Conservation (phyloP, 1,140 invertebrate species). For the Mylabris phalerata region DNA sequence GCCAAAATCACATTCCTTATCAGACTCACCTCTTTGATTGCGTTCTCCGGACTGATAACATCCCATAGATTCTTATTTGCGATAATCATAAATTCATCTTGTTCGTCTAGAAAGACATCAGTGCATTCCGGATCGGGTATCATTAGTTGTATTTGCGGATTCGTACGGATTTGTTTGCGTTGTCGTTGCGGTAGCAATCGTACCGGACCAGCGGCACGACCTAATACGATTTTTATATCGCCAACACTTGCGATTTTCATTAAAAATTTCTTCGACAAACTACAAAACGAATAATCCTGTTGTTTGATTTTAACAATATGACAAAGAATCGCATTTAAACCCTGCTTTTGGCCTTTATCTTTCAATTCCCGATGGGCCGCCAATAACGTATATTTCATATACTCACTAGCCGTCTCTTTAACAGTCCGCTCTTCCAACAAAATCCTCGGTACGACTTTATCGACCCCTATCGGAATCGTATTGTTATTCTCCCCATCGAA, state of each 20-base stretch:
- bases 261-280: constrained; percentile 47
- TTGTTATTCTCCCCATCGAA: constrained; percentile 71
- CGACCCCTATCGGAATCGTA: constrained; percentile 58
- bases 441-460: constrained; percentile 63
- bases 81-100: constrained; percentile 74
- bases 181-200: constrained; percentile 49
- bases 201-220: constrained; percentile 55
- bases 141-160: constrained; percentile 55
- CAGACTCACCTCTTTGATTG: constrained; percentile 64
- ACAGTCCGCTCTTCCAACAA: constrained; percentile 71
- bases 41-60: constrained; percentile 64
- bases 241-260: constrained; percentile 67
- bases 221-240: constrained; percentile 62
- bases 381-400: constrained; percentile 75
- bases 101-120: constrained; percentile 66
- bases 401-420: constrained; percentile 70
- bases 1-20: constrained; percentile 69
- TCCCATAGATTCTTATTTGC: constrained; percentile 74
- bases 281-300: constrained; percentile 43
- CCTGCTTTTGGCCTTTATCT: constrained; percentile 61
- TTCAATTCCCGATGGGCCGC: constrained; percentile 68
- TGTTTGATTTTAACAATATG: constrained; percentile 55
- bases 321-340: constrained; percentile 62
- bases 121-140: constrained; percentile 68
- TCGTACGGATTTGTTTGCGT: constrained; percentile 56